Evolutionary conservation across 2,113 vertebrate species (phyloP).

Genomic region (Pelodiscus sinensis): DNA sequence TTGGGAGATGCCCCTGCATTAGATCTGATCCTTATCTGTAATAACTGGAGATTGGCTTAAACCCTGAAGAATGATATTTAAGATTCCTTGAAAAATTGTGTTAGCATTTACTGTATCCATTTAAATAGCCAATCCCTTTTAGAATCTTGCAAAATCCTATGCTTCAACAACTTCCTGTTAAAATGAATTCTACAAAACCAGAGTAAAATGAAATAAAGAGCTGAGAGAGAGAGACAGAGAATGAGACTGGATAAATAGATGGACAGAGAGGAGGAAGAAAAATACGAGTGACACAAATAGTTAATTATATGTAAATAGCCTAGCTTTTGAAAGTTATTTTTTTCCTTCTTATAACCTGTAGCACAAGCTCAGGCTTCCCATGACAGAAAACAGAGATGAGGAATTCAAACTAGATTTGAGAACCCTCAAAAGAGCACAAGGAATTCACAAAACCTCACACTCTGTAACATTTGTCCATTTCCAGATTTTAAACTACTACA

Average conservation of each 20-base stretch:
- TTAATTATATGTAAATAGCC: not conserved
- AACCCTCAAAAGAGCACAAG: not conserved
- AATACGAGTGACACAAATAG: not conserved
- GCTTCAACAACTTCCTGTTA: not conserved
- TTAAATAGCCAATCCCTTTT: not conserved
- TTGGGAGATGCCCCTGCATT: not conserved
- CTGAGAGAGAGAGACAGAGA: not conserved
- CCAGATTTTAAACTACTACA: not conserved
- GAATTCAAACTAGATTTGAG: constrained; percentile 1
- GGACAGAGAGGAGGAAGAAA: not conserved
- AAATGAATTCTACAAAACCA: not conserved
- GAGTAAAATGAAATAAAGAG: not conserved
- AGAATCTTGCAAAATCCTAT: not conserved
- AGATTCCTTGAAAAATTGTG: not conserved
- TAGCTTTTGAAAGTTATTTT: not conserved
- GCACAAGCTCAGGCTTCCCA: not conserved
- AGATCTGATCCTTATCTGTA: not conserved
- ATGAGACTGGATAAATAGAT: not conserved
- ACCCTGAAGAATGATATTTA: fast-evolving
- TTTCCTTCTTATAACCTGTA: not conserved
- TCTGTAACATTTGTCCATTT: not conserved
- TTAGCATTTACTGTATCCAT: not conserved
- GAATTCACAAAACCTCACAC: not conserved
- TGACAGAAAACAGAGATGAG: not conserved
- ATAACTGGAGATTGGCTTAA: not conserved